Evolutionary conservation across 2,113 vertebrate genomes (phyloP).

Genomic region (Etia nguti): DNA sequence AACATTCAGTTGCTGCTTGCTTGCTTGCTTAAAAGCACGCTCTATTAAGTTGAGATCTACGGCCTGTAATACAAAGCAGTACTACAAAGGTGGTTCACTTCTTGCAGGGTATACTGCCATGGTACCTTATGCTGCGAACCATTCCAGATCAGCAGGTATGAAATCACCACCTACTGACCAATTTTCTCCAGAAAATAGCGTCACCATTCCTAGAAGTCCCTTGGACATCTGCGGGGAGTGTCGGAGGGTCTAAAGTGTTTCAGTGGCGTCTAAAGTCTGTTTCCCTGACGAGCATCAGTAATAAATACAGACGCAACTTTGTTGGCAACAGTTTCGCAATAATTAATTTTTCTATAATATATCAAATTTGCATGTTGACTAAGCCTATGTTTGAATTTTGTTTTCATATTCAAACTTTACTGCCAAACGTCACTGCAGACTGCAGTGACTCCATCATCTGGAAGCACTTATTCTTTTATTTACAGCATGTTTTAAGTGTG

Average conservation of each 20-base stretch:
- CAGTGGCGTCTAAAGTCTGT: not conserved
- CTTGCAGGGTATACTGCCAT: not conserved
- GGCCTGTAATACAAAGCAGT: not conserved
- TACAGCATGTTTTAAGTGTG: not conserved
- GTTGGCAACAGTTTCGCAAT: not conserved
- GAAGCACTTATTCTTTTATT: not conserved
- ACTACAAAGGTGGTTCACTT: not conserved
- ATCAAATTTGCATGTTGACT: not conserved
- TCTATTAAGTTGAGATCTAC: not conserved
- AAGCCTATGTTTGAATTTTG: not conserved
- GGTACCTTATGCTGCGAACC: not conserved
- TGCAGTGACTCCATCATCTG: not conserved
- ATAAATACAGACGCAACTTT: not conserved
- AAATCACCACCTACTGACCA: not conserved
- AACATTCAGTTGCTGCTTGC: not conserved
- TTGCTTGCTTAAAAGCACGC: not conserved
- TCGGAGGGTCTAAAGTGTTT: not conserved
- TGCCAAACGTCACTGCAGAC: not conserved
- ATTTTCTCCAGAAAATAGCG: not conserved
- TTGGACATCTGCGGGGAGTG: not conserved
- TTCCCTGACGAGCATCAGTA: not conserved
- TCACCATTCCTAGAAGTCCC: not conserved
- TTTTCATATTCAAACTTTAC: not conserved
- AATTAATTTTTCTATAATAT: not conserved
- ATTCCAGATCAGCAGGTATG: not conserved